Base-by-base conservation (phyloP, 2,113 vertebrate species). In the Numida meleagris region DNA sequence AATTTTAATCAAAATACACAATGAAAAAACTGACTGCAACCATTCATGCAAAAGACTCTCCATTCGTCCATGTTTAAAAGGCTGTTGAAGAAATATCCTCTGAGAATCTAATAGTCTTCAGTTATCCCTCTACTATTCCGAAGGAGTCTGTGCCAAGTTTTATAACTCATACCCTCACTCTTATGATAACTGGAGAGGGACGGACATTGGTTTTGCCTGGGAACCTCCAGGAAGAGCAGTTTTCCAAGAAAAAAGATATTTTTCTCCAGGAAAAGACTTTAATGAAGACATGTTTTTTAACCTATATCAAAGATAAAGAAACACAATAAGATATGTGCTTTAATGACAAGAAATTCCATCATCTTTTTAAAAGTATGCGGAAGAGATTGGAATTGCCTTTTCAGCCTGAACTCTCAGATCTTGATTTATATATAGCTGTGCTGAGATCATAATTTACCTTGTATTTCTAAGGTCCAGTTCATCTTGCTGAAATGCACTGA, bases 71-170 rank as follows among this genome's bases (percentile, higher is more conserved):
- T 48, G 9, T 36, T 68, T 50, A 4, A 65, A 67, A 83, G 45
- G 18, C 15, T 75, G 14, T 2, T 46, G 18, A 70, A 55, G 16
- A 65, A 82, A 8, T n/a, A 29, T 9, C 25, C 6, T 72, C 33
- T 78, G 7, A 59, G 4, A 1, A 1, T 7, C 21, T 11, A 25
- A 9, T 46, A 33, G 4, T 25, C 14, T 65, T 75, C 62, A 76
- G 8, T 14, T 50, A 36, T 9, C 9, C 19, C 9, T 38, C 43
- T 34, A 45, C n/a, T n/a, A n/a, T 74, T 14, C 9, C 38, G 27
- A 63, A 42, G 3, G 10, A 66, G 6, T 25, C 5, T 0, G 15
- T n/a, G 27, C 15, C 20, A 57, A 38, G 10, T 10, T 10, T 5
- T 6, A 24, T 18, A 13, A 87, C 71, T 40, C 16, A 61, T 14